These are phyloP conservation scores for Caprella mutica DNA, from an alignment of 2,888 invertebrate species.

Conservation along the genomic window DNA sequence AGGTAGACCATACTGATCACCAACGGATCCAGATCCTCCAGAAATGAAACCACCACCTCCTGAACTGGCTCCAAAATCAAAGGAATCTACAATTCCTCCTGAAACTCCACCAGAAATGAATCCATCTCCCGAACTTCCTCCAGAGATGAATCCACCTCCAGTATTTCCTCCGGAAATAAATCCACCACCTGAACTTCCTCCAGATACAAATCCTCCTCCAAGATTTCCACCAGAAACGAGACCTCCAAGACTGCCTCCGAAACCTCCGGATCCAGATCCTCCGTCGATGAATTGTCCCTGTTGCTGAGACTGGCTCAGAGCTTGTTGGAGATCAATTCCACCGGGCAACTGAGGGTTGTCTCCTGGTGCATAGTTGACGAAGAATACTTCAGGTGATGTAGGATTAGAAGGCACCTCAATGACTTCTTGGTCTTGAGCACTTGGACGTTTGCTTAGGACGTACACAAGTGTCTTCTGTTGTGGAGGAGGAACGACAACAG, in stretches of 20 bases:
- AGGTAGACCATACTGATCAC: too few relatives aligned
- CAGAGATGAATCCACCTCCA: slow-evolving; percentile 2
- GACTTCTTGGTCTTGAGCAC: slow-evolving; percentile 3
- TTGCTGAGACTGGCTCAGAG: slow-evolving; percentile 7
- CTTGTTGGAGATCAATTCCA: slow-evolving; percentile 10
- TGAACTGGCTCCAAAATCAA: too few relatives aligned
- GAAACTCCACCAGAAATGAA: too few relatives aligned
- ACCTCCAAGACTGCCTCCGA: neutral
- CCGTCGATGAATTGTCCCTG: slow-evolving; percentile 12
- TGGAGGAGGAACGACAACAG: slow-evolving; percentile 6
- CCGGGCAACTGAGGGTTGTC: slow-evolving; percentile 8
- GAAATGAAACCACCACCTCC: too few relatives aligned
- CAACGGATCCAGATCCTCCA: too few relatives aligned
- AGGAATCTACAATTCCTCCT: too few relatives aligned
- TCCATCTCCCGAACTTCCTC: too few relatives aligned
- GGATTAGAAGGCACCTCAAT: slow-evolving; percentile 7
- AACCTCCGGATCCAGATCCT: neutral
- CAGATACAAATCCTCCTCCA: neutral
- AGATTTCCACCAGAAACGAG: neutral
- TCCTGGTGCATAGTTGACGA: slow-evolving; percentile 3
- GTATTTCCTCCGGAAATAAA: too few relatives aligned
- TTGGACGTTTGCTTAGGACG: slow-evolving; percentile 4
- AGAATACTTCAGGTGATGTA: slow-evolving; percentile 6
- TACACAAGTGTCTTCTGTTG: slow-evolving; percentile 11
- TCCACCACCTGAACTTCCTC: neutral